Percentiles rank a stretch among this genome's conserved stretches.
Conservation (phyloP, 2,888 invertebrate species). For the Aleiodes alternator region DNA sequence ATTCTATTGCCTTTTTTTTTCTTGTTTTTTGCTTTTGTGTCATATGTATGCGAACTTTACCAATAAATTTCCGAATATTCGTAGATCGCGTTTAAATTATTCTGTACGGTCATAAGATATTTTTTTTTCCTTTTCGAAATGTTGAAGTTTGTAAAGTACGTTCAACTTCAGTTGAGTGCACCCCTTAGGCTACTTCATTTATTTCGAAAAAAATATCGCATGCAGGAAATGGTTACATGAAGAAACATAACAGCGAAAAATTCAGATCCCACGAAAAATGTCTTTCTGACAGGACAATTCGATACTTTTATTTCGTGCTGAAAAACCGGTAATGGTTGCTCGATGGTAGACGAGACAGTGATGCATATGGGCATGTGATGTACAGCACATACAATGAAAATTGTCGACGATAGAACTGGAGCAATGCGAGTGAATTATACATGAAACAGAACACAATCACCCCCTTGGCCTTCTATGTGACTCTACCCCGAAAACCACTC, state of each 20-base stretch:
- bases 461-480: slow-evolving; percentile 54
- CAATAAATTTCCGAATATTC: neutral
- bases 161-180: too few species aligned
- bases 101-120: too few species aligned
- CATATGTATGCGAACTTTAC: neutral
- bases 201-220: too few species aligned
- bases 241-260: neutral
- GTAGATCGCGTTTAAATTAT: neutral
- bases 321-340: slow-evolving; percentile 34
- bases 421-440: slow-evolving; percentile 69
- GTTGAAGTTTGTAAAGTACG: too few species aligned
- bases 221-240: too few species aligned
- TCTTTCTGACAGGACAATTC: neutral
- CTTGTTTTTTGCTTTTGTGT: neutral
- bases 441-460: slow-evolving; percentile 71
- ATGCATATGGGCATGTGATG: slow-evolving; percentile 27
- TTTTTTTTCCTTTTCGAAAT: too few species aligned
- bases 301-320: slow-evolving; percentile 11
- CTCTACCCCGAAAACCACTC: slow-evolving; percentile 44
- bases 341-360: slow-evolving; percentile 5
- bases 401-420: slow-evolving; percentile 66
- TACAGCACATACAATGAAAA: slow-evolving; percentile 50
- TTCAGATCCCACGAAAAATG: slow-evolving; percentile 14
- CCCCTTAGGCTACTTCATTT: too few species aligned
- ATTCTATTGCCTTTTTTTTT: neutral